phyloP scores from a whole-genome alignment of 1,140 invertebrate genomes.

The Tetragnatha versicolor region DNA sequence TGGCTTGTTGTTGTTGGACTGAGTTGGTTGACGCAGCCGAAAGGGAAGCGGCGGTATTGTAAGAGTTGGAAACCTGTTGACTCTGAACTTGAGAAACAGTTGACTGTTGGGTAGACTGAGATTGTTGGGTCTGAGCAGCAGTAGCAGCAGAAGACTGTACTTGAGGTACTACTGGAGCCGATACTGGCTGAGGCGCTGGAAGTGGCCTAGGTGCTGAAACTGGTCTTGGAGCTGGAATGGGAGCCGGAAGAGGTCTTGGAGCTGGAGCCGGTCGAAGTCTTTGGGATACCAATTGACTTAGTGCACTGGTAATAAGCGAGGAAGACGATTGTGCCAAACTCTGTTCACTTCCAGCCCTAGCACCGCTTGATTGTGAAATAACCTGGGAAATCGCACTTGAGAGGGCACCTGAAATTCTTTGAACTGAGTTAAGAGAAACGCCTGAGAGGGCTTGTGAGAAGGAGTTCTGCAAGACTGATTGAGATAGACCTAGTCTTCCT shows the following conservation, averaged over 20 bases:
- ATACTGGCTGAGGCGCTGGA: not conserved
- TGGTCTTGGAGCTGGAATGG: not conserved
- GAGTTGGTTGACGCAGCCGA: no score
- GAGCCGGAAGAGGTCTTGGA: not conserved
- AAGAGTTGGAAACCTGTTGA: not conserved
- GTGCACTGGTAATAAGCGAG: not conserved
- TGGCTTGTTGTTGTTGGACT: not conserved
- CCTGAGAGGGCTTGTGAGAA: not conserved
- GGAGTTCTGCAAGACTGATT: not conserved
- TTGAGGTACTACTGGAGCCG: not conserved
- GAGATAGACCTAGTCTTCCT: not conserved
- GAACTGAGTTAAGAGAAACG: not conserved
- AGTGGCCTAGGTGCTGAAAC: not conserved
- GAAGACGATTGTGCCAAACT: not conserved
- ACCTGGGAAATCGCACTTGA: not conserved
- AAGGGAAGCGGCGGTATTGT: not conserved
- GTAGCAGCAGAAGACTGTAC: not conserved
- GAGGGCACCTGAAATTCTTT: not conserved
- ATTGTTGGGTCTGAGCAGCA: not conserved
- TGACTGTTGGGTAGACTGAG: not conserved
- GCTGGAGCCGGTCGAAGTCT: not conserved
- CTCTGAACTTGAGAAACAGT: not conserved
- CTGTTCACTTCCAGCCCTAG: not conserved
- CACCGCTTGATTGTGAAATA: not conserved
- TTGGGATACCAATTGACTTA: not conserved